Base-by-base conservation (phyloP, 2,888 invertebrate genomes). In the Macrophya alboannulata region DNA sequence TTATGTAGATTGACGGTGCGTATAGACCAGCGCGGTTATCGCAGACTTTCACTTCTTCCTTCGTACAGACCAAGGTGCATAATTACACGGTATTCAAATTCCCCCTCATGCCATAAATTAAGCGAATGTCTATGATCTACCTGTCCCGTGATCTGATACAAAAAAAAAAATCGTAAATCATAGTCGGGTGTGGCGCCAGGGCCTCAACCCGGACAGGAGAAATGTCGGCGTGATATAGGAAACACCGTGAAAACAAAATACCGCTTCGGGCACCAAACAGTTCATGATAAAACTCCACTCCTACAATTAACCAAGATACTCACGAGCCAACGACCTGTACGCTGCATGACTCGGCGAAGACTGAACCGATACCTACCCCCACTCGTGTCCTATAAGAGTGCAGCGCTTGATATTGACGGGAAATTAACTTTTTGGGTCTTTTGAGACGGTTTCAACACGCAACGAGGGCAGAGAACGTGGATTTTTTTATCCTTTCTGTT, bases 41-140 rank as follows among this genome's bases (percentile, higher is more conserved):
- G 68, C 68, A 37, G 31, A 37, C 68, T 68, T 37, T 62, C 62
- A 62, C 62, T 62, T 62, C 62, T 62, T 25, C 62, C 62, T 21
- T 68, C 62, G 62, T 21, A 3, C 3, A 62, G 37, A 15, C 68
- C 37, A 15, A 31, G 12, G 37, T 68, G 68, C 68, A 68, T 68
- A 68, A 68, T 68, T 68, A 68, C 68, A 68, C 68, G 15, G 1
- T 68, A 15, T 68, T 68, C 68, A 40, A 40, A 74, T 45, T 31
- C 31, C 10, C 72, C 15, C 43, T 45, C n/a, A 43, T 45, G 25
- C 72, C 25, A 43, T 74, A 45, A 74, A 74, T 74, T 25, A 45
- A 21, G 25, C 72, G 45, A 45, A 74, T 25, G 72, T 45, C 25
- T 74, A 45, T 74, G 72, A 74, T 74, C 72, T 74, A 74, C 43